Evolutionary conservation across 2,113 vertebrate genomes (phyloP).

Genomic region (Ciconia boyciana): DNA sequence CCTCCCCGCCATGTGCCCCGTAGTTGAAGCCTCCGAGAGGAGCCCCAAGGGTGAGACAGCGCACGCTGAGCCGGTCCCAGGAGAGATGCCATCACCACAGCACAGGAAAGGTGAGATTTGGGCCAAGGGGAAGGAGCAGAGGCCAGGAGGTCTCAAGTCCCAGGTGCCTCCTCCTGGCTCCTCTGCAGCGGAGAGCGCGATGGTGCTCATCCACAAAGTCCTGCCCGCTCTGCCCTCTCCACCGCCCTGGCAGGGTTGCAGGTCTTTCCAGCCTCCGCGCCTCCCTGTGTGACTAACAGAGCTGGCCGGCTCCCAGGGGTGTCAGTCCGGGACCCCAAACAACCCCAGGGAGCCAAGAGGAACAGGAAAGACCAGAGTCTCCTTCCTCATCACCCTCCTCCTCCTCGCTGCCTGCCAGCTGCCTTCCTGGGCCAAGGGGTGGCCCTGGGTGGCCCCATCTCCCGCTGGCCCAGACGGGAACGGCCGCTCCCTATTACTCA

Average conservation of each 20-base stretch:
- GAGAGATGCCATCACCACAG: background rate
- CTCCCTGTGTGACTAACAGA: background rate
- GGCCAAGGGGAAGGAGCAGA: background rate
- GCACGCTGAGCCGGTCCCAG: accelerated
- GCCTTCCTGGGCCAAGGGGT: background rate
- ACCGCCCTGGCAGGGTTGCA: background rate
- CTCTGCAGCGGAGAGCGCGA: accelerated
- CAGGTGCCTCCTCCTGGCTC: background rate
- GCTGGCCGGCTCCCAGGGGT: background rate
- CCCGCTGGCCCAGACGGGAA: background rate
- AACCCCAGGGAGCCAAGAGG: background rate
- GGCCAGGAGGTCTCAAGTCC: background rate
- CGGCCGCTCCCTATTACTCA: conserved; percentile 48
- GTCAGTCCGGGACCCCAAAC: background rate
- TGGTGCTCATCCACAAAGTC: accelerated
- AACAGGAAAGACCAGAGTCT: background rate
- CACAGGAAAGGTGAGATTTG: background rate
- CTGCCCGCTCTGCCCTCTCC: background rate
- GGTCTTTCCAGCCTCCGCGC: background rate
- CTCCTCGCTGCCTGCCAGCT: background rate
- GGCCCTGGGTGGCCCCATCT: background rate
- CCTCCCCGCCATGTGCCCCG: accelerated
- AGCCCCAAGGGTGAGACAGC: background rate
- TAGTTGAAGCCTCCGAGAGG: background rate
- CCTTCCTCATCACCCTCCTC: background rate